Percentiles rank a stretch among this genome's conserved stretches.
These are phyloP conservation scores for Drosophila rubida DNA, from an alignment of 2,888 invertebrate species.

Conservation along the genomic window DNA sequence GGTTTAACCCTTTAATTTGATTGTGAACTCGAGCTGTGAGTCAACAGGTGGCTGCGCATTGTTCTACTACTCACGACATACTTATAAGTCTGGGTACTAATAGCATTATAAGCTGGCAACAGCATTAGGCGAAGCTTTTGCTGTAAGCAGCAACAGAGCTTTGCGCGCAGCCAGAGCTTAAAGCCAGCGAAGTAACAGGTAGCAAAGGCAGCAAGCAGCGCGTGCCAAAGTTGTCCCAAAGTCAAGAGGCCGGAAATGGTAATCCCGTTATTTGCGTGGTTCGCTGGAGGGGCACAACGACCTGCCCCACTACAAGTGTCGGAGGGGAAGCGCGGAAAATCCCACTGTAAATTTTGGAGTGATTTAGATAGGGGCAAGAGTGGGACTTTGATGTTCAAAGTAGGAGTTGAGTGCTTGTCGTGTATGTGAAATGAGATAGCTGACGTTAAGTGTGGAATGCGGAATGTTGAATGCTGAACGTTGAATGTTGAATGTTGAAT, in stretches of 20 bases:
- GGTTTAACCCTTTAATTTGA: too few relatives aligned
- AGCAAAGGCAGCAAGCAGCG: neutral
- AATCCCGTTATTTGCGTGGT: neutral
- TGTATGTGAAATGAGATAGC: constrained; percentile 2
- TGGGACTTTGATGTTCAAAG: constrained; percentile 1
- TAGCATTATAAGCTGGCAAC: neutral
- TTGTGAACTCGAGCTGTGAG: too few relatives aligned
- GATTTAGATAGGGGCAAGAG: constrained; percentile 11
- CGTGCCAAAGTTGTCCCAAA: constrained; percentile 53
- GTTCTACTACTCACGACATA: too few relatives aligned
- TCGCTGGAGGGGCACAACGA: constrained; percentile 13
- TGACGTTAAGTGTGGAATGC: neutral
- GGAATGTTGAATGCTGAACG: too few relatives aligned
- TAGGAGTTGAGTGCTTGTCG: neutral
- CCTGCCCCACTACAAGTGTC: constrained; percentile 24
- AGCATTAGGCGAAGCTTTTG: neutral
- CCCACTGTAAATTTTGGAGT: constrained; percentile 11
- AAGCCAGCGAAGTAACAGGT: constrained; percentile 15
- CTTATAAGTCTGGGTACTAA: too few relatives aligned
- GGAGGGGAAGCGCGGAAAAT: neutral
- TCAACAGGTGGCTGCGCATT: too few relatives aligned
- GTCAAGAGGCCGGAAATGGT: constrained; percentile 7
- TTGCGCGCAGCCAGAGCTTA: neutral
- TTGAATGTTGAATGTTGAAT: neutral
- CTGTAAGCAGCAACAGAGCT: neutral